Base-by-base conservation (phyloP, 2,888 invertebrate species). In the Parnassius mnemosyne region DNA sequence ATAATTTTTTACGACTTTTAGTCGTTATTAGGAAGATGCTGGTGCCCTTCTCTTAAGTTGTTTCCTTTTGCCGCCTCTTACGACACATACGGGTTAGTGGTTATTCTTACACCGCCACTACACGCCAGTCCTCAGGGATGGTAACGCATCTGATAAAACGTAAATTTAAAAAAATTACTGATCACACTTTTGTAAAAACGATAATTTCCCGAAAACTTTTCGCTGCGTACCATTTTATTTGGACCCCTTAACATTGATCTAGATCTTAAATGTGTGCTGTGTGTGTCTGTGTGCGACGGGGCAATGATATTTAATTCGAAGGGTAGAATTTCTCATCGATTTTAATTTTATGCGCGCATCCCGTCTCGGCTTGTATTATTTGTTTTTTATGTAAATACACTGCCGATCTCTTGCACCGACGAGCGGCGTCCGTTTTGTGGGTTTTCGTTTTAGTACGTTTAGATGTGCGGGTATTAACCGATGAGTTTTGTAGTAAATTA, bases 261-360 rank as follows among this genome's bases (percentile, higher is more conserved):
- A 82, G 82, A 84, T 84, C 86, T 83, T 80, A 75, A 53, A 58
- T 59, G 63, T 59, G 59, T 62, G 72, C 65, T 50, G 50, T 49
- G 69, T 69, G 68, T 69, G 72, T 70, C 69, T 76, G 82, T 84
- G 79, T 77, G 83, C 74, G 83, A 80, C 83, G 80, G 84, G 82
- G 84, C 88, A 87, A 84, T 89, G 85, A 89, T 90, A 89, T 89
- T 87, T 91, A 90, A 90, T 89, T 90, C 85, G 88, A 82, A 88
- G 89, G 89, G 90, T 89, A 86, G 84, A 86, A 84, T 81, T 84
- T 85, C 87, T 85, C 87, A 90, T 91, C 89, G 90, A 90, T 90
- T 90, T 90, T 89, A 91, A 91, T 91, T 88, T 89, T 89, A 91
- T 90, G 90, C 90, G 82, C 89, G 84, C 89, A 87, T 87, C 88